Base-by-base conservation (phyloP, 2,888 invertebrate species). In the Phaonia tiefii region DNA sequence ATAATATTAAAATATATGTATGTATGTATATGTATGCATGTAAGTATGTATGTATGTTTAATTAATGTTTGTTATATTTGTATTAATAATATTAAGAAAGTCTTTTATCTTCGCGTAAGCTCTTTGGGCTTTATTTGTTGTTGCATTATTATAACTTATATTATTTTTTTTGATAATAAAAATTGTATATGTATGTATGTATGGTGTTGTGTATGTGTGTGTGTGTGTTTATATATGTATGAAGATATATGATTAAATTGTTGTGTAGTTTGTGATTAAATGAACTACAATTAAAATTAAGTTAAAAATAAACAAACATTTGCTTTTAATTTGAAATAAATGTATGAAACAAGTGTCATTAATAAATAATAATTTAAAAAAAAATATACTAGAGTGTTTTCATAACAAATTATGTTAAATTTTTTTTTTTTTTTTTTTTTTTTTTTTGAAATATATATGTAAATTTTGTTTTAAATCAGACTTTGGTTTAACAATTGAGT, bases 41-140 rank as follows among this genome's bases (percentile, higher is more conserved):
- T 75, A 11, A 58, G 42, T 67, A 67, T 66, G 25, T 72, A 63
- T 65, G 73, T 78, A 49, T 72, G 56, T 79, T 44, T 70, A 54
- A 22, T 58, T 58, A 26, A 42, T 76, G 39, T 58, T 20, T 66
- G 51, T 56, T 54, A 56, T 10, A 5, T 70, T 56, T 70, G 37
- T 22, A 49, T 74, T 60, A 75, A 69, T 70, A 75, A 56, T 83
- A 75, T 70, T 83, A 79, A 79, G 79, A 83, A 84, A 84, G 84
- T 84, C 84, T 84, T 84, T 84, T 84, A 84, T 84, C 83, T 83
- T 88, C 87, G 86, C 87, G 86, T 84, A 84, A 84, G 83, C 85
- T 83, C 83, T 85, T 87, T 84, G 80, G 86, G 87, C 88, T 87
- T 87, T 80, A 44, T 46, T 39, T 67, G 51, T 51, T 31, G 15